Evolutionary conservation across 2,888 invertebrate genomes (phyloP).

Genomic region (Drosophila paramelanica): DNA sequence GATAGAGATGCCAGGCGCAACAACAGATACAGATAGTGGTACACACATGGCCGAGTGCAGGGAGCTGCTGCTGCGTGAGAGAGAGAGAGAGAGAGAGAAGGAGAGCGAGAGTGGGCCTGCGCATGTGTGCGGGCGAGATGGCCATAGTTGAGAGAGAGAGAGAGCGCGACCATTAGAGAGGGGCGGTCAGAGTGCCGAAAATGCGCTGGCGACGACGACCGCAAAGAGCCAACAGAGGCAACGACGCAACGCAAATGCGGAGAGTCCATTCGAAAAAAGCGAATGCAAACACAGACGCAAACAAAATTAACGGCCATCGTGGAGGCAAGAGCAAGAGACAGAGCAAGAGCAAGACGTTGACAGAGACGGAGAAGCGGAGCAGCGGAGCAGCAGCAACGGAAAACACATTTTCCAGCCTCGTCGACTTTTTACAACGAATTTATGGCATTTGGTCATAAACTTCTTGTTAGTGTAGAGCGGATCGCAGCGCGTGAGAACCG

Average conservation of each 20-base stretch:
- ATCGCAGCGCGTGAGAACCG: conserved; percentile 78
- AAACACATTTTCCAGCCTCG: conserved; percentile 80
- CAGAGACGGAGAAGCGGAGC: conserved; percentile 24
- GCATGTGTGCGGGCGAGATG: conserved; percentile 42
- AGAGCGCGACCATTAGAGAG: conserved; percentile 23
- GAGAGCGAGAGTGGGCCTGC: conserved; percentile 34
- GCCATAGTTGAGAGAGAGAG: conserved; percentile 21
- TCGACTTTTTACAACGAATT: conserved; percentile 84
- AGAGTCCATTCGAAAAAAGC: conserved; percentile 18
- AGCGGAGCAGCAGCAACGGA: conserved; percentile 58
- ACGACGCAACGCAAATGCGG: conserved; percentile 32
- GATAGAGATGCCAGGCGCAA: conserved; percentile 64
- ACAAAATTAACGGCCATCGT: conserved; percentile 50
- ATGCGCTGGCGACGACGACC: conserved; percentile 43
- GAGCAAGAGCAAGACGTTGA: conserved; percentile 5
- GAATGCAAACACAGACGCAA: conserved; percentile 45
- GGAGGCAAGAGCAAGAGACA: conserved; percentile 27
- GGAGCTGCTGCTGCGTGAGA: conserved; percentile 22
- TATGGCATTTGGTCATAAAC: conserved; percentile 86
- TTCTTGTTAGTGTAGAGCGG: conserved; percentile 84
- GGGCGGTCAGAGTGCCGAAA: conserved; percentile 53
- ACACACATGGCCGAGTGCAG: conserved; percentile 11
- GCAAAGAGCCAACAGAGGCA: conserved; percentile 53
- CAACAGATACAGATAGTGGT: conserved; percentile 46
- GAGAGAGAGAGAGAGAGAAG: conserved; percentile 3